Evolutionary conservation across 2,797 vertebrate species (phyloP).

Genomic region (Gadopsis bispinosus): DNA sequence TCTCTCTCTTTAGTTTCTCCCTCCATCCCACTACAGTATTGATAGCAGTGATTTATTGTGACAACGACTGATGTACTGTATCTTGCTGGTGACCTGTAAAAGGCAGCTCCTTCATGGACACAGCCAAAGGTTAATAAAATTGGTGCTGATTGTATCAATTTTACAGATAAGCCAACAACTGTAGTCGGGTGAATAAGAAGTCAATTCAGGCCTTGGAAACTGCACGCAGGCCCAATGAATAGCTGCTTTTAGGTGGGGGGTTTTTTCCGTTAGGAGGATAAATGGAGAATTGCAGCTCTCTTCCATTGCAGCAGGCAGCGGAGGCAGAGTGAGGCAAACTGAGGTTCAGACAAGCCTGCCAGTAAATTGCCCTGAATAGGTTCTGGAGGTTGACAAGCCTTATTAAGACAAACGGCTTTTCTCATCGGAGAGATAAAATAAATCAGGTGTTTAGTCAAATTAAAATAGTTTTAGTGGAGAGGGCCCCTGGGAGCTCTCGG

Average conservation of each 20-base stretch:
- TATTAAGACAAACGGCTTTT: conserved; percentile 99
- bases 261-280: conserved; percentile 87
- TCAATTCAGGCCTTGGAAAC: conserved; percentile 95
- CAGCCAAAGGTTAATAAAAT: conserved; percentile 99
- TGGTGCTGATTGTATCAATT: conserved; percentile 95
- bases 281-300: conserved; percentile 95
- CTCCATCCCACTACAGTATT: conserved; percentile 45
- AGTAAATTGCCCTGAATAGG: conserved; percentile 97
- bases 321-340: conserved; percentile 78
- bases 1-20: background rate
- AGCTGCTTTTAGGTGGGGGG: conserved; percentile 94
- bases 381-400: conserved; percentile 97
- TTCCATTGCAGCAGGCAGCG: conserved; percentile 88
- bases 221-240: conserved; percentile 93
- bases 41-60: conserved; percentile 70
- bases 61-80: conserved; percentile 64
- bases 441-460: conserved; percentile 99
- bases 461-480: conserved; percentile 99
- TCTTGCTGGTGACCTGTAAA: conserved; percentile 71
- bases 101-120: conserved; percentile 76
- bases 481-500: conserved; percentile 94
- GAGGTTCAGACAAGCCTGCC: conserved; percentile 87
- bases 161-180: conserved; percentile 98
- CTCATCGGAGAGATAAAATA: conserved; percentile 99
- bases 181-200: conserved; percentile 96